Conservation (phyloP, 2,888 invertebrate genomes). For the Seira ritae region DNA sequence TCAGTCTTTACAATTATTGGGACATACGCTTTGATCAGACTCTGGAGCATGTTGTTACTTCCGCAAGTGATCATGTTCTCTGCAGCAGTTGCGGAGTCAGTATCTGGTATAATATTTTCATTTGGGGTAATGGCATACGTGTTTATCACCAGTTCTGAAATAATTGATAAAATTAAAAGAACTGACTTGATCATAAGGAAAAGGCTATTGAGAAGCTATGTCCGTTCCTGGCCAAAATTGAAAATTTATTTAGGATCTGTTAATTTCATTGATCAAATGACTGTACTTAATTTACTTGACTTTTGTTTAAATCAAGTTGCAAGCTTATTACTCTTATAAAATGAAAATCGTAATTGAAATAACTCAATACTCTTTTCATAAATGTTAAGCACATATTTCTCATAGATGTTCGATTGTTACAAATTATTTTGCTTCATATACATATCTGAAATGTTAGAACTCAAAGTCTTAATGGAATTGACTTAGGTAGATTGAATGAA, state of each 20-base stretch:
- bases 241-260: slow-evolving; percentile 3
- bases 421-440: too few relatives aligned
- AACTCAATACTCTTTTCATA: too few relatives aligned
- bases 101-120: slow-evolving; percentile 10
- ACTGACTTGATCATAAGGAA: neutral
- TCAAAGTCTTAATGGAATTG: too few relatives aligned
- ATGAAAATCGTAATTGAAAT: neutral
- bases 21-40: slow-evolving; percentile 4
- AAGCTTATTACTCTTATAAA: neutral
- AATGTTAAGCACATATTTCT: too few relatives aligned
- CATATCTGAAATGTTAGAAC: too few relatives aligned
- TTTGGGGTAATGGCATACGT: slow-evolving; percentile 15
- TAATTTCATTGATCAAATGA: neutral
- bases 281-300: neutral
- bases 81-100: slow-evolving; percentile 9
- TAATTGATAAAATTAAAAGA: neutral
- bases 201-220: neutral
- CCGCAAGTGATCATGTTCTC: slow-evolving; percentile 30
- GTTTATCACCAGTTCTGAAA: neutral
- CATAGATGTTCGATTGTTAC: too few relatives aligned
- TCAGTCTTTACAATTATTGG: slow-evolving; percentile 16
- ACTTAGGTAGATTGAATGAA: too few relatives aligned
- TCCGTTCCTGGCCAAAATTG: neutral
- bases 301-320: slow-evolving; percentile 6
- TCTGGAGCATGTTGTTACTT: slow-evolving; percentile 10